Evolutionary conservation across 2,888 invertebrate genomes (phyloP).

Genomic region (Leptopterna dolabrata): DNA sequence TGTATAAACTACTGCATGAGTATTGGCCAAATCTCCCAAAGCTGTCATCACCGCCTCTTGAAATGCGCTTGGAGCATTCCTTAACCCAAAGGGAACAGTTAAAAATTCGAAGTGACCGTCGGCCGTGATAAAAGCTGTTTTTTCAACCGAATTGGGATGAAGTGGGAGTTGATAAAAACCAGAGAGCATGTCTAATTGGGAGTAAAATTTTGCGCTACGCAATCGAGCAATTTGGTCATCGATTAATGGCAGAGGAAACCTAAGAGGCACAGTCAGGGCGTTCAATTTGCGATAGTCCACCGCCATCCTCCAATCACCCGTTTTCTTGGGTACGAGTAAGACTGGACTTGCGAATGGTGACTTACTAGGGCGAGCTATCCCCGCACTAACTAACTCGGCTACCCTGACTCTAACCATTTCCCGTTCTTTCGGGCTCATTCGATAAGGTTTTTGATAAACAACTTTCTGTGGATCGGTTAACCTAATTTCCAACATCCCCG

Average conservation of each 20-base stretch:
- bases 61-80: no score
- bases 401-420: constrained; percentile 15
- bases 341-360: constrained; percentile 36
- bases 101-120: constrained; percentile 34
- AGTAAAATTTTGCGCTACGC: no score
- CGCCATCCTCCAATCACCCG: constrained; percentile 15
- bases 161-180: constrained; percentile 23
- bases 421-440: constrained; percentile 12
- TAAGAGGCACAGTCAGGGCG: not conserved
- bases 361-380: not conserved
- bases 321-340: no score
- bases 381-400: no score
- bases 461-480: no score
- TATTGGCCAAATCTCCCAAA: not conserved
- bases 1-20: not conserved
- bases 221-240: no score
- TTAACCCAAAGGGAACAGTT: no score
- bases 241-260: no score
- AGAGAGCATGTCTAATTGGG: no score
- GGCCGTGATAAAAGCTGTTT: constrained; percentile 9
- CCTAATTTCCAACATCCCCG: no score
- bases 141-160: constrained; percentile 11
- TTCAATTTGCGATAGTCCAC: constrained; percentile 12
- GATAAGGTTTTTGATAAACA: no score
- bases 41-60: not conserved